A percentile compares a stretch with the other conserved stretches of the same genome.
Evolutionary conservation across 2,113 vertebrate genomes (phyloP).

Genomic region (Lepisosteus oculatus): DNA sequence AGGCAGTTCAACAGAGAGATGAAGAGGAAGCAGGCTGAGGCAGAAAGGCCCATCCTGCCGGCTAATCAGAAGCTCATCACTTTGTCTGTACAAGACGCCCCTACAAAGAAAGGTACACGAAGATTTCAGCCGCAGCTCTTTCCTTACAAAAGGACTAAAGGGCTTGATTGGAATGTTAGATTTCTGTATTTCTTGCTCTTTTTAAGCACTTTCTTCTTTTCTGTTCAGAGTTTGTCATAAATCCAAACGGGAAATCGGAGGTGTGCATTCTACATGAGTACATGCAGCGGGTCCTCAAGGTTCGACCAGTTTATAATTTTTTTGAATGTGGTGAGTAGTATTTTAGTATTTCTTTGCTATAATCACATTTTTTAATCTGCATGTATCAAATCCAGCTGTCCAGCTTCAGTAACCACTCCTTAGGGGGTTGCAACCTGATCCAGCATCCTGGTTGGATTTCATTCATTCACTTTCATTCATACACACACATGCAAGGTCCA

Average conservation of each 20-base stretch:
- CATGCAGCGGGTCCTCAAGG: slow-evolving; percentile 98
- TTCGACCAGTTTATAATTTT: slow-evolving; percentile 99
- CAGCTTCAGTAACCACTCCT: too few relatives aligned
- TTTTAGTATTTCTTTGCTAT: too few relatives aligned
- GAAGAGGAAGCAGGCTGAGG: slow-evolving; percentile 95
- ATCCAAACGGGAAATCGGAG: slow-evolving; percentile 97
- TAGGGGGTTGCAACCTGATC: too few relatives aligned
- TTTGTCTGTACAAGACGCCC: slow-evolving; percentile 91
- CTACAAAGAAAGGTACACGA: slow-evolving; percentile 89
- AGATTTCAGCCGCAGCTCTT: too few relatives aligned
- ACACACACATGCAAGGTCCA: too few relatives aligned
- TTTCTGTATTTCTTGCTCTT: background rate
- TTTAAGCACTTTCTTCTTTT: slow-evolving; percentile 20
- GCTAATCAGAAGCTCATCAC: slow-evolving; percentile 98
- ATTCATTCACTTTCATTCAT: too few relatives aligned
- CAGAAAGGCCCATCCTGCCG: slow-evolving; percentile 90
- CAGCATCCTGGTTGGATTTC: too few relatives aligned
- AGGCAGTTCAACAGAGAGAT: slow-evolving; percentile 96
- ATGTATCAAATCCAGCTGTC: too few relatives aligned
- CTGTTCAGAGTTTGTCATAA: slow-evolving; percentile 91
- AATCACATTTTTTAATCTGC: too few relatives aligned
- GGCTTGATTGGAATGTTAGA: background rate
- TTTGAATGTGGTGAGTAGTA: slow-evolving; percentile 97
- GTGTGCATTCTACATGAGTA: slow-evolving; percentile 98
- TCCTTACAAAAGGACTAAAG: background rate